phyloP scores from a whole-genome alignment of 2,113 vertebrate genomes.

The Lanius collurio region DNA sequence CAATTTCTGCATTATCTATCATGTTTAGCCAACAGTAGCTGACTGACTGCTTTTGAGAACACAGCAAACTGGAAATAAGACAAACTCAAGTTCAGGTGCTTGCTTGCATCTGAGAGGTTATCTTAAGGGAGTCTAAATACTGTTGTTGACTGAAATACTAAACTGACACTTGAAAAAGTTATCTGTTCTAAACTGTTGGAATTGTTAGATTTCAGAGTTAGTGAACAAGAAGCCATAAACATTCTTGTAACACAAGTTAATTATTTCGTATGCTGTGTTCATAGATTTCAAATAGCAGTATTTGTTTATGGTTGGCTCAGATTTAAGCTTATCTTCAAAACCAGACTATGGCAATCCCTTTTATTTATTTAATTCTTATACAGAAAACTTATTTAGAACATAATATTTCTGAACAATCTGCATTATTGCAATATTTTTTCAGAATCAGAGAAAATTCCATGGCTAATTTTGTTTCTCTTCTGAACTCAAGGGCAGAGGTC shows the following conservation, averaged over 20 bases:
- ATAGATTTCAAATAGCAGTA: background rate
- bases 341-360: background rate
- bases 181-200: background rate
- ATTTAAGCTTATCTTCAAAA: conserved; percentile 14
- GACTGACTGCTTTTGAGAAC: background rate
- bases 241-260: background rate
- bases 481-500: background rate
- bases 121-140: background rate
- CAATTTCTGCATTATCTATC: background rate
- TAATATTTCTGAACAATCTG: background rate
- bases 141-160: background rate
- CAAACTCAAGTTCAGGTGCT: background rate
- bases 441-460: background rate
- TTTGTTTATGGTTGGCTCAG: background rate
- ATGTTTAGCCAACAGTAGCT: background rate
- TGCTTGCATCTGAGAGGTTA: background rate
- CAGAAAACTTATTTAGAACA: background rate
- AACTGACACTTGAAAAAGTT: background rate
- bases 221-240: background rate
- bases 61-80: background rate
- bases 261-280: background rate
- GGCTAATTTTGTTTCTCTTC: background rate
- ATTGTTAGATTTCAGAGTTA: background rate
- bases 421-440: background rate
- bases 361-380: background rate